phyloP scores from a whole-genome alignment of 2,797 vertebrate genomes.

The Coracias cyanogaster region DNA sequence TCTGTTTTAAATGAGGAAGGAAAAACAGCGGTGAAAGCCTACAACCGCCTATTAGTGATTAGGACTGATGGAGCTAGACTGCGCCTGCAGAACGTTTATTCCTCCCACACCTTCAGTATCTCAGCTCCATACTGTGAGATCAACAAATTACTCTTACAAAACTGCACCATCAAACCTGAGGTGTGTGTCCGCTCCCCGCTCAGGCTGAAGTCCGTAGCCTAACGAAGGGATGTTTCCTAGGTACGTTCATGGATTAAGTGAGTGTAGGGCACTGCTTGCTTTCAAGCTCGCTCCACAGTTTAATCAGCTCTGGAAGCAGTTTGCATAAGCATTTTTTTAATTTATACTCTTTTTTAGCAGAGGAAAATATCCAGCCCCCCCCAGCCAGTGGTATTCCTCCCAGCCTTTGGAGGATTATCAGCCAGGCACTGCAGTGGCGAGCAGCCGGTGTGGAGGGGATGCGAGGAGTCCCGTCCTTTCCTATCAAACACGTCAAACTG shows the following conservation, averaged over 20 bases:
- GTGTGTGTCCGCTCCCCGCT: not conserved
- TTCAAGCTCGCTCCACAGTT: not conserved
- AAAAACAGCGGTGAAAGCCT: not conserved
- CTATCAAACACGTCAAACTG: not conserved
- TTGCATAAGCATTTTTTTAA: not conserved
- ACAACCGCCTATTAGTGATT: not conserved
- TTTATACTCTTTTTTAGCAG: not conserved
- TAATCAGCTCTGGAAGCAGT: not conserved
- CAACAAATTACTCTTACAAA: conserved; percentile 14
- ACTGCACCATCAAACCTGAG: fast-evolving
- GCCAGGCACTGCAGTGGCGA: not conserved
- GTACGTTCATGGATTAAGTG: not conserved
- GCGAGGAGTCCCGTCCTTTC: not conserved
- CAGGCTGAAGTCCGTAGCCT: not conserved
- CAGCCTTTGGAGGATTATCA: not conserved
- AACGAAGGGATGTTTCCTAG: not conserved
- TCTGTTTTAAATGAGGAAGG: conserved; percentile 2
- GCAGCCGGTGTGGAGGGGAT: not conserved
- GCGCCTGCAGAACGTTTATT: conserved; percentile 44
- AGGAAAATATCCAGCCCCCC: not conserved
- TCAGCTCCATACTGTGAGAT: not conserved
- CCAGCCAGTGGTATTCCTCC: not conserved
- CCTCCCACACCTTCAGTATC: conserved; percentile 48
- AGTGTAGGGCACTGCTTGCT: not conserved
- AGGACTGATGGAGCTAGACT: conserved; percentile 18